phyloP scores from a whole-genome alignment of 2,113 vertebrate genomes.

The Psettodes erumei region DNA sequence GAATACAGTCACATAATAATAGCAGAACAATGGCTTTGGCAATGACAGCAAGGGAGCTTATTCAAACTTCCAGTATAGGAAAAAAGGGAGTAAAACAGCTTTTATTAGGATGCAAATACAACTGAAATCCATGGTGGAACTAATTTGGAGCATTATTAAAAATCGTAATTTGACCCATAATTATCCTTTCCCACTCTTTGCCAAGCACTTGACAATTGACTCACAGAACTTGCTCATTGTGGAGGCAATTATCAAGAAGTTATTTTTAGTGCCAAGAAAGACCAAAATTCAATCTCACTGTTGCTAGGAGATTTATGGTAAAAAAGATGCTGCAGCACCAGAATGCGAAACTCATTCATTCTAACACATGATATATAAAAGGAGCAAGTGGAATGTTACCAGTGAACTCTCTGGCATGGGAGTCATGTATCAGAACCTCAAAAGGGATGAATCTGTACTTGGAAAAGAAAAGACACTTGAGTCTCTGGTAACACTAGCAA shows the following conservation, averaged over 20 bases:
- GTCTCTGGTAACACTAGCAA: not conserved
- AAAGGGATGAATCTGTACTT: conserved; percentile 14
- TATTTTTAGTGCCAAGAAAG: conserved; percentile 33
- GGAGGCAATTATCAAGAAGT: conserved; percentile 53
- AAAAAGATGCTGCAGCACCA: not conserved
- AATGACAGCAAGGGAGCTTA: conserved; percentile 15
- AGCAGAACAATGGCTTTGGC: conserved; percentile 19
- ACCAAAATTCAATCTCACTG: conserved; percentile 33
- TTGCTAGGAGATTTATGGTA: conserved; percentile 49
- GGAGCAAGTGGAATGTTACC: not conserved
- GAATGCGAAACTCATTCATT: conserved; percentile 27
- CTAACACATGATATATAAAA: not conserved
- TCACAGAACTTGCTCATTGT: conserved; percentile 37
- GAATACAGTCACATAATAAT: conserved; percentile 39
- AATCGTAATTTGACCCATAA: conserved; percentile 66
- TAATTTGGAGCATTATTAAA: conserved; percentile 60
- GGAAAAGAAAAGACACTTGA: not conserved
- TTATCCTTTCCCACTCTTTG: conserved; percentile 51
- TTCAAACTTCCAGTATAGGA: conserved; percentile 20
- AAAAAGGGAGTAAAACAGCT: conserved; percentile 8
- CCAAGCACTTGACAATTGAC: conserved; percentile 43
- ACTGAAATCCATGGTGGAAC: conserved; percentile 27
- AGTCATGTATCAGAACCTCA: conserved; percentile 15
- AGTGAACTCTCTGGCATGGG: not conserved
- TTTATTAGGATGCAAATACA: conserved; percentile 49